A percentile compares a stretch with the other conserved stretches of the same genome.
Conservation (phyloP, 2,888 invertebrate species). For the Auanema sp. region DNA sequence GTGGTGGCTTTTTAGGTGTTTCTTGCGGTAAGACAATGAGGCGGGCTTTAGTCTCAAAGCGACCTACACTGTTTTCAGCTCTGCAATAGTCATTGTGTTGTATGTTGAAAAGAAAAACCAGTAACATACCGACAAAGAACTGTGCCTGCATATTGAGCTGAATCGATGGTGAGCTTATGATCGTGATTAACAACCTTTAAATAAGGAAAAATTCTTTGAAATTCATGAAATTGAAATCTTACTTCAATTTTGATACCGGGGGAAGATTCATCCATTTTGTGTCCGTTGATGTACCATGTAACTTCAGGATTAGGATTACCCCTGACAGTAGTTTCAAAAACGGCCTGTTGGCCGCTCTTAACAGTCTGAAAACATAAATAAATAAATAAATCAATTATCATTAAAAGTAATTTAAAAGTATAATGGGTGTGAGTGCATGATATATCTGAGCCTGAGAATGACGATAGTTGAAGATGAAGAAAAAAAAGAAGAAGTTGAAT, state of each 20-base stretch:
- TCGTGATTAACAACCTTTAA: conserved; percentile 74
- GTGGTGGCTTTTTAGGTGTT: conserved; percentile 56
- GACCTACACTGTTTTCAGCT: conserved; percentile 60
- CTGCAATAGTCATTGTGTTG: conserved; percentile 27
- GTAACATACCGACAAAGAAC: conserved; percentile 50
- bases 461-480: too few relatives aligned
- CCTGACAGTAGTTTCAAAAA: conserved; percentile 60
- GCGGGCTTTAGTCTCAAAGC: conserved; percentile 60
- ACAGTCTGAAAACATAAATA: conserved; percentile 52
- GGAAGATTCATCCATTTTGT: conserved; percentile 73
- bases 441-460: too few relatives aligned
- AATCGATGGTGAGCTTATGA: conserved; percentile 76
- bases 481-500: too few relatives aligned
- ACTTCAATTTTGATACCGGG: conserved; percentile 72
- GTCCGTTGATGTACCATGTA: conserved; percentile 73
- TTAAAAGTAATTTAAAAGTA: too few relatives aligned
- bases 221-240: neutral
- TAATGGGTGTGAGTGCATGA: too few relatives aligned
- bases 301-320: conserved; percentile 62
- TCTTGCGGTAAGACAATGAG: conserved; percentile 56
- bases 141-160: conserved; percentile 58
- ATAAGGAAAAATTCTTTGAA: neutral
- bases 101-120: too few relatives aligned
- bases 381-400: conserved; percentile 1
- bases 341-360: conserved; percentile 57